Percentiles rank a stretch among this genome's conserved stretches.
These are phyloP conservation scores for Trachelus troglodyta DNA, from an alignment of 2,888 invertebrate genomes.

Conservation along the genomic window DNA sequence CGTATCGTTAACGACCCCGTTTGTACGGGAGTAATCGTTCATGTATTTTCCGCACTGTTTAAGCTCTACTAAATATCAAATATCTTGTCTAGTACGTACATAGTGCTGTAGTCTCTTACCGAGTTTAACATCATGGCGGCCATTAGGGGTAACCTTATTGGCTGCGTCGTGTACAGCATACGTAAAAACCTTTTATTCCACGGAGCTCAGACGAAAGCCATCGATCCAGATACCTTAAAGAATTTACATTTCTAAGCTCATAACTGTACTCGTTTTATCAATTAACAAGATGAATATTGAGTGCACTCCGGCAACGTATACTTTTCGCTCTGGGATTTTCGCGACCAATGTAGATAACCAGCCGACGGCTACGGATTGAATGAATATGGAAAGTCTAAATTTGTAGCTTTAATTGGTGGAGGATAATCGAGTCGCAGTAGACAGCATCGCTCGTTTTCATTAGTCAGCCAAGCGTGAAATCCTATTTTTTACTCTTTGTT, in stretches of 20 bases:
- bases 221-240: not conserved
- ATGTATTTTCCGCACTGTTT: not conserved
- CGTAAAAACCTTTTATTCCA: not conserved
- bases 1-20: constrained; percentile 13
- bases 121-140: not conserved
- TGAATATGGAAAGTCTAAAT: not conserved
- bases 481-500: not conserved
- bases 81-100: not conserved
- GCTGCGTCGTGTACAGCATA: not conserved
- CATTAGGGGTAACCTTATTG: not conserved
- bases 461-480: not conserved
- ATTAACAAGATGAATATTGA: not conserved
- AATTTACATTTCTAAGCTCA: not conserved
- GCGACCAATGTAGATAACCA: not conserved
- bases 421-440: not conserved
- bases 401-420: not conserved
- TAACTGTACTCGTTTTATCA: not conserved
- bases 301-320: not conserved
- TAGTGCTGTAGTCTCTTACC: not conserved
- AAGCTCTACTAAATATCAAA: not conserved
- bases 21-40: not conserved
- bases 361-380: not conserved
- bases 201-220: not conserved
- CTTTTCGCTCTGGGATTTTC: not conserved
- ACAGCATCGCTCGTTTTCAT: not conserved